These are phyloP conservation scores for Diglossa cyanea DNA, from an alignment of 2,797 vertebrate genomes.

Conservation along the genomic window DNA sequence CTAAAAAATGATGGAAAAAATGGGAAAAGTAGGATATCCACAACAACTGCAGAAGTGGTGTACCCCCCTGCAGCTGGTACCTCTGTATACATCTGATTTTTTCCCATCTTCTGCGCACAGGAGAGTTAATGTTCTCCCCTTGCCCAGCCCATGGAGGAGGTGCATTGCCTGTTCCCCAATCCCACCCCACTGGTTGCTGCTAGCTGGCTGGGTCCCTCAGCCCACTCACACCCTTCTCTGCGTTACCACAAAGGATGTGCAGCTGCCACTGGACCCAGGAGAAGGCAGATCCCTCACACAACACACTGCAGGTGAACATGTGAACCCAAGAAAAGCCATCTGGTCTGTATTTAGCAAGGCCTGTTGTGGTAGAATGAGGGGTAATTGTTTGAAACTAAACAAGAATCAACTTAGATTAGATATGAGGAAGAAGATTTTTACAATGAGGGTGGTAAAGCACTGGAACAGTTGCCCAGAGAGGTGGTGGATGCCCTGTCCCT, in stretches of 20 bases:
- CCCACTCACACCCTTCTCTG: not conserved
- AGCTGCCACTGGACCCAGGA: not conserved
- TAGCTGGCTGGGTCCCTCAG: not conserved
- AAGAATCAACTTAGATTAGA: not conserved
- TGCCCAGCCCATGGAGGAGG: not conserved
- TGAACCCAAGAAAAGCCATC: not conserved
- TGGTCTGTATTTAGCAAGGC: not conserved
- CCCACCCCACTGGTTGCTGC: accelerated
- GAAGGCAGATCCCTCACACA: not conserved
- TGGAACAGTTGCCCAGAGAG: not conserved
- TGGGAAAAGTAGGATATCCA: not conserved
- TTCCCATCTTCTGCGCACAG: accelerated
- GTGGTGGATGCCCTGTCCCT: not conserved
- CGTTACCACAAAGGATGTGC: not conserved
- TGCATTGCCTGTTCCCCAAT: not conserved
- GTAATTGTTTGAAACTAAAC: not conserved
- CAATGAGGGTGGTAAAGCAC: accelerated
- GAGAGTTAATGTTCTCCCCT: not conserved
- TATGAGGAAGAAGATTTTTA: not conserved
- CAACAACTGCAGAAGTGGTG: not conserved
- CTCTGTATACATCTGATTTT: not conserved
- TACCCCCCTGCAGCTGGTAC: not conserved
- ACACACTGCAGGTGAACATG: accelerated
- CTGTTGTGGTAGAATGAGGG: not conserved
- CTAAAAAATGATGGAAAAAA: not conserved